Percentiles rank a stretch among this genome's conserved stretches.
These are phyloP conservation scores for Amblyteles armatorius DNA, from an alignment of 2,888 invertebrate genomes.

Conservation along the genomic window DNA sequence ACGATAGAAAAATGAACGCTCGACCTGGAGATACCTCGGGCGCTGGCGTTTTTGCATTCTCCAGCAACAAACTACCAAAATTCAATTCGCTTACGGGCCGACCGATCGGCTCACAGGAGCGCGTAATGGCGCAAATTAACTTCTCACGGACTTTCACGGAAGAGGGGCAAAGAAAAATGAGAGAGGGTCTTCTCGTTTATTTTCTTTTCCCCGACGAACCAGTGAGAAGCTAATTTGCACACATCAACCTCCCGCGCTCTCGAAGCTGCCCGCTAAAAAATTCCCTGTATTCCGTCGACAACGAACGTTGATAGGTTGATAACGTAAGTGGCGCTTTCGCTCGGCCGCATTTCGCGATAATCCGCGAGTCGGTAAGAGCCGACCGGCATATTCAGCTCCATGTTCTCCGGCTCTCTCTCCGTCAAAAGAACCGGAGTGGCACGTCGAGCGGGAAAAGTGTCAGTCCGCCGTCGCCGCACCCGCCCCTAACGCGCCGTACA, in stretches of 20 bases:
- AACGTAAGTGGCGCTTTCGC: slow-evolving; percentile 28
- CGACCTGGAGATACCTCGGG: background rate
- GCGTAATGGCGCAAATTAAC: background rate
- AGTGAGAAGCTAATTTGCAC: background rate
- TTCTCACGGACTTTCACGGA: background rate
- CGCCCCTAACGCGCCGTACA: slow-evolving; percentile 26
- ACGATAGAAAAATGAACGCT: no score
- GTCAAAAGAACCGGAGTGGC: slow-evolving; percentile 3
- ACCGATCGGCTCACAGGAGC: background rate
- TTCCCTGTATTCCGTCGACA: background rate
- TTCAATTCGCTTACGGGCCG: background rate
- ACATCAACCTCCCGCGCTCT: background rate
- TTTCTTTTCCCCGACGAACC: background rate
- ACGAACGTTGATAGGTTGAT: slow-evolving; percentile 20
- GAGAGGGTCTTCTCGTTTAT: background rate
- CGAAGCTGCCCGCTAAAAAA: background rate
- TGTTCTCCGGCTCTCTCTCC: slow-evolving; percentile 1
- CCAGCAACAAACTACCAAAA: background rate
- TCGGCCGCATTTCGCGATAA: background rate
- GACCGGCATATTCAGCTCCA: background rate
- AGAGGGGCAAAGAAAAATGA: background rate
- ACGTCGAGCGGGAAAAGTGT: slow-evolving; percentile 40
- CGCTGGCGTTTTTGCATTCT: background rate
- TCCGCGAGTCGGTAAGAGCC: slow-evolving; percentile 8
- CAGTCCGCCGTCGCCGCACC: slow-evolving; percentile 45